Base-by-base conservation (phyloP, 2,113 vertebrate genomes). In the Tor tambroides region DNA sequence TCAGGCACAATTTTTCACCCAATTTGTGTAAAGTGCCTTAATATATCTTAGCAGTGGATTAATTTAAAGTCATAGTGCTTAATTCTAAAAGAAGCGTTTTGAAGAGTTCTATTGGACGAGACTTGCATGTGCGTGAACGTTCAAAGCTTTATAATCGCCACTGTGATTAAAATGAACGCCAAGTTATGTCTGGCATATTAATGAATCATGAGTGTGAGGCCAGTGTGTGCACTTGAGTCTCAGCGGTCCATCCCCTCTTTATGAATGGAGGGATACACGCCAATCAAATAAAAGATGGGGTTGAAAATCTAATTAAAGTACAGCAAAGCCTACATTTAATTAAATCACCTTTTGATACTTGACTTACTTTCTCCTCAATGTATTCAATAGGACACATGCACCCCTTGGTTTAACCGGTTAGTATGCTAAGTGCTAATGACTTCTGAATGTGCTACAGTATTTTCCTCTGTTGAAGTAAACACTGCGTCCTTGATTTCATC, bases 251-350 rank as follows among this genome's bases (percentile, higher is more conserved):
- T 14, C 67, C 84, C 67, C 51, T 61, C 81, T 79, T 84, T 28
- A 88, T 80, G 26, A 86, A 86, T 84, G 86, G 80, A 87, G 80
- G 38, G 89, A 93, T 90, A 91, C 86, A 87, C 75, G 92, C 87
- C 90, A 89, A 91, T 92, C 87, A 91, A 91, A 59, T 86, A 23
- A 86, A 86, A 69, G 80, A 67, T 26, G n/a, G 80, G 41, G n/a
- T 30, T 69, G 32, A 92, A 93, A 93, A 92, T 86, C 83, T 89
- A 92, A 93, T 94, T 93, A 91, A 92, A 92, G 85, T 81, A 26
- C 26, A 92, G 85, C 85, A 32, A 26, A 63, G 88, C 83, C 76
- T 67, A 85, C 89, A 77, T 79, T 91, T 92, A 93, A 94, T 94
- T 91, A 92, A 89, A 85, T 69, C 91, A 89, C 89, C 88, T 88